These are phyloP conservation scores for Delphinus delphis DNA, from an alignment of 2,113 vertebrate species.

Conservation along the genomic window DNA sequence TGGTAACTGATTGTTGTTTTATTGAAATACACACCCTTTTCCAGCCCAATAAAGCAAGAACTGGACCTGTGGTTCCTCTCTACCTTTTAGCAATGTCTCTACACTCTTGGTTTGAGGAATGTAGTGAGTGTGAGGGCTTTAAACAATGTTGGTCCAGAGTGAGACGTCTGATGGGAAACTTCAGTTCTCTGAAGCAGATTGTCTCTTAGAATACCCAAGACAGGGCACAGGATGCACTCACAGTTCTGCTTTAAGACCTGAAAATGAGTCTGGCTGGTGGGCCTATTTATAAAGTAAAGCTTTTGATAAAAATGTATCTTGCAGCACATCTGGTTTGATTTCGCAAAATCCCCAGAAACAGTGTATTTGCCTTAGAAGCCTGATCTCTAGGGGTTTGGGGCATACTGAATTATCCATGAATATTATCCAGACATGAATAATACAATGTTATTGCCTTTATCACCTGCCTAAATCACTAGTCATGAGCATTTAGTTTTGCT, in stretches of 20 bases:
- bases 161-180: not conserved
- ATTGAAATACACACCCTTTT: not conserved
- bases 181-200: slow-evolving; percentile 10
- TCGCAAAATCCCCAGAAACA: slow-evolving; percentile 59
- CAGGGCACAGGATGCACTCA: not conserved
- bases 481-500: slow-evolving; percentile 66
- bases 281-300: slow-evolving; percentile 67
- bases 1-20: not conserved
- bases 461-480: slow-evolving; percentile 54
- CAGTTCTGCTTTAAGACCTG: slow-evolving; percentile 8
- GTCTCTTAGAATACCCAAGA: slow-evolving; percentile 1
- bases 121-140: not conserved
- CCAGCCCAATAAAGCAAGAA: not conserved
- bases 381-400: slow-evolving; percentile 32
- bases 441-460: slow-evolving; percentile 62
- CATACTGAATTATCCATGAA: slow-evolving; percentile 66
- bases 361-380: slow-evolving; percentile 44
- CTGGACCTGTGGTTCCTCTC: not conserved
- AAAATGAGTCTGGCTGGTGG: slow-evolving; percentile 49
- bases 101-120: not conserved
- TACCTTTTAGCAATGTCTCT: not conserved
- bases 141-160: not conserved
- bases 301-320: slow-evolving; percentile 66
- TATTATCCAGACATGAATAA: slow-evolving; percentile 66
- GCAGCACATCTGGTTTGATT: slow-evolving; percentile 65